phyloP scores from a whole-genome alignment of 2,888 invertebrate genomes.

The Myopa tessellatipennis region DNA sequence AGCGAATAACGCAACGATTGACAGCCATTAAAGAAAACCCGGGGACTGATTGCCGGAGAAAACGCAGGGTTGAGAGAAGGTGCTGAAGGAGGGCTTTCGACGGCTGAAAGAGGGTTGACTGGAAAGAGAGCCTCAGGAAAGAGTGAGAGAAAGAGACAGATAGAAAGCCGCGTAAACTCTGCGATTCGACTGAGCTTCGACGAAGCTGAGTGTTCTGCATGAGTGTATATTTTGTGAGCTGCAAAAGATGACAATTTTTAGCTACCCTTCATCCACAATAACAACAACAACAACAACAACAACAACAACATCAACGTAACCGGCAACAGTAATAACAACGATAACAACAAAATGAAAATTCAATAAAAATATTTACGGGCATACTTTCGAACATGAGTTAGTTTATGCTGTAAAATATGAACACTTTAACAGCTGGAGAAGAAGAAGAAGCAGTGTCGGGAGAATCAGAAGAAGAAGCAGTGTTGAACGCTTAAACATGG shows the following conservation, averaged over 20 bases:
- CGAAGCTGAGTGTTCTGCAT: neutral
- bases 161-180: too few species aligned
- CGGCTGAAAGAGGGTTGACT: neutral
- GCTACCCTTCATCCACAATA: neutral
- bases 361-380: constrained; percentile 2
- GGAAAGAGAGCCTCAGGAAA: too few species aligned
- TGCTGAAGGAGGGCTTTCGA: neutral
- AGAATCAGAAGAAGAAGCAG: neutral
- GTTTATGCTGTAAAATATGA: neutral
- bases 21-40: constrained; percentile 21
- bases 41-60: neutral
- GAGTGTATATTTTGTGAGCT: neutral
- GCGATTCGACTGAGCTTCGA: too few species aligned
- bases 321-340: neutral
- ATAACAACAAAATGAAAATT: neutral
- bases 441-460: neutral
- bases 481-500: neutral
- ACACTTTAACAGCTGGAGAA: neutral
- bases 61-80: too few species aligned
- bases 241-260: neutral
- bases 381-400: neutral
- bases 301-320: neutral
- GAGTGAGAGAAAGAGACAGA: too few species aligned
- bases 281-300: constrained; percentile 5
- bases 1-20: constrained; percentile 3